phyloP scores from a whole-genome alignment of 2,888 invertebrate genomes.

The Emmelina monodactyla region DNA sequence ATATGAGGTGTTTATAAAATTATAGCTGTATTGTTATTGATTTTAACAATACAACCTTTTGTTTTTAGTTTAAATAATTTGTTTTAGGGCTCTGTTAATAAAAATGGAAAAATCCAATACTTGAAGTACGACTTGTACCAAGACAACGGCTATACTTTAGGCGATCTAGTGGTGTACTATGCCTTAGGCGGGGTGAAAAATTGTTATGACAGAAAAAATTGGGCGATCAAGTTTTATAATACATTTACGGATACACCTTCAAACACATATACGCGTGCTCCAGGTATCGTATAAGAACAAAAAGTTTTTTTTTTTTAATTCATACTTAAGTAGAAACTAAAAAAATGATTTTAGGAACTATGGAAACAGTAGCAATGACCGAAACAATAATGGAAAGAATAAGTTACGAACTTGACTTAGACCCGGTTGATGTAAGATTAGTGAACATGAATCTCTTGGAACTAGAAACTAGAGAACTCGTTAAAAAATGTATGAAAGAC shows the following conservation, averaged over 20 bases:
- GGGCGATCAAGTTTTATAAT: slow-evolving; percentile 17
- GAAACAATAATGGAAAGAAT: slow-evolving; percentile 73
- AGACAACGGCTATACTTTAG: slow-evolving; percentile 51
- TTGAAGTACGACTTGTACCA: slow-evolving; percentile 54
- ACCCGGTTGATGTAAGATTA: slow-evolving; percentile 62
- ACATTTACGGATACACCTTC: slow-evolving; percentile 21
- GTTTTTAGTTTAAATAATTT: too few relatives aligned
- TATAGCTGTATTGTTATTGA: too few relatives aligned
- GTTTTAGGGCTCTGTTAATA: slow-evolving; percentile 47
- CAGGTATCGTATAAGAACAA: slow-evolving; percentile 17
- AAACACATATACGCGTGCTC: slow-evolving; percentile 19
- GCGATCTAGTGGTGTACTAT: slow-evolving; percentile 43
- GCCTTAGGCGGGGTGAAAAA: slow-evolving; percentile 18
- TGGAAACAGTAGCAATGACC: slow-evolving; percentile 62
- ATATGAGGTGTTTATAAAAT: slow-evolving; percentile 64
- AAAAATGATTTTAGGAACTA: slow-evolving; percentile 30
- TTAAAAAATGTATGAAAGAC: slow-evolving; percentile 54
- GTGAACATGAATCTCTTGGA: slow-evolving; percentile 46
- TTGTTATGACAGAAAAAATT: slow-evolving; percentile 60
- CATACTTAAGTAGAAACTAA: background rate
- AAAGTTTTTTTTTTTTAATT: background rate
- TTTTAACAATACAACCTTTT: too few relatives aligned
- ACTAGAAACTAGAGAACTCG: slow-evolving; percentile 39
- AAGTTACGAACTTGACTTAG: slow-evolving; percentile 51
- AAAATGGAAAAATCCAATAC: slow-evolving; percentile 68